phyloP scores from a whole-genome alignment of 2,797 vertebrate genomes.

The Pogoniulus pusillus region DNA sequence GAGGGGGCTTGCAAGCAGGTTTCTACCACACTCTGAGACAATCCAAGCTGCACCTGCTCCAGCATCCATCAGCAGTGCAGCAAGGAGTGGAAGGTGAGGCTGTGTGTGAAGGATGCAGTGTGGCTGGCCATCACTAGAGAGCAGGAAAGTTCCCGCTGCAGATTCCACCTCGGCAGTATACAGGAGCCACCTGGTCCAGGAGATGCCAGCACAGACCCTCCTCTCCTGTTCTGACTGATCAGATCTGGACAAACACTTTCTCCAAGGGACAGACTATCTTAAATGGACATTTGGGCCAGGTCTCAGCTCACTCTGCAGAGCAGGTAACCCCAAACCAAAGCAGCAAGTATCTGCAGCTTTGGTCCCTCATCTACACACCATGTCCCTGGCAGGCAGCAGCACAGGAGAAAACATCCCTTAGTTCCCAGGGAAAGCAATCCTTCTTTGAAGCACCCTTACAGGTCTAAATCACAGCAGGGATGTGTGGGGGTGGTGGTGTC shows the following conservation, averaged over 20 bases:
- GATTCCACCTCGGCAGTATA: not conserved
- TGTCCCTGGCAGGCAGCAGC: not conserved
- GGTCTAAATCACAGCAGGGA: not conserved
- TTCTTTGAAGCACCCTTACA: not conserved
- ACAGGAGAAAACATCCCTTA: not conserved
- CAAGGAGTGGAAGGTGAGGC: not conserved
- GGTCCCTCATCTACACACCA: not conserved
- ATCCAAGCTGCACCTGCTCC: not conserved
- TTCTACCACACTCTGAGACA: not conserved
- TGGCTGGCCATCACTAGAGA: constrained; percentile 61
- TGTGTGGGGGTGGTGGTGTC: not conserved
- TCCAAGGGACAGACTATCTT: not conserved
- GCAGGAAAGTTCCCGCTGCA: constrained; percentile 51
- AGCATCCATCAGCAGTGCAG: not conserved
- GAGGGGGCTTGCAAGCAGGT: not conserved
- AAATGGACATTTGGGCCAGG: not conserved
- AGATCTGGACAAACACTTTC: not conserved
- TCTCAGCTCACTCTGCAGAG: not conserved
- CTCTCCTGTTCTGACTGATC: not conserved
- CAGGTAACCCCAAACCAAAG: not conserved
- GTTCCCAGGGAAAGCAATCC: not conserved
- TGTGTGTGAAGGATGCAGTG: not conserved
- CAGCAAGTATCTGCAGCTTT: not conserved
- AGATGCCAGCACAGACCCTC: not conserved
- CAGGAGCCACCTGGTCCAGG: not conserved